Base-by-base conservation (phyloP, 2,888 invertebrate genomes). In the Heliconius charithonia region DNA sequence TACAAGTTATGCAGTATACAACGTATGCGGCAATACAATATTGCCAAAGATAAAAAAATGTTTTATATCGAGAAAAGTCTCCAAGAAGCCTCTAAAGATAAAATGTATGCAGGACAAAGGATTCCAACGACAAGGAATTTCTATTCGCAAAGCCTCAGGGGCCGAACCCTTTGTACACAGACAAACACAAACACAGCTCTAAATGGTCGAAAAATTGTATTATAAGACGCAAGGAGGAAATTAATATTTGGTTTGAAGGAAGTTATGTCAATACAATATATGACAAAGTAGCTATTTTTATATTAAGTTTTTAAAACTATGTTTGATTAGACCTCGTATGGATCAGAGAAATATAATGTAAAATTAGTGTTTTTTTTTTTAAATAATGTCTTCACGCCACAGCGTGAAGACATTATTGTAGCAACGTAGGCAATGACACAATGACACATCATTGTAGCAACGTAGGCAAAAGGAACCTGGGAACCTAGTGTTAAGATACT, bases 31-130 rank as follows among this genome's bases (percentile, higher is more conserved):
- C 37, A 9, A 37, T 37, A 37, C 10, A 13, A 25, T 16, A 63
- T 63, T 13, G 13, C 16, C 4, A 13, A 25, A 27, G 27, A 29
- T 25, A 63, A 29, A 63, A n/a, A 41, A 63, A 16, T 1, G 62
- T 63, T 27, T 16, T 9, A 25, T 45, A 69, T 69, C 25, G 25
- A 25, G 25, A 69, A 7, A 41, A 69, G 7, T 41, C 16, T 25
- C 41, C 0, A 69, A 69, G 41, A 16, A 16, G 69, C 69, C 25
- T 7, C 69, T 69, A 7, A 25, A 69, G 69, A 69, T 41, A 41
- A 69, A 69, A 69, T 69, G 69, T 69, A 69, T 69, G 41, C 9
- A 69, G 69, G 69, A 69, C 69, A 69, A 45, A 69, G n/a, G 41
- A 41, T 69, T 69, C 67, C 16, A 41, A 69, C 67, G 37, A 67